Base-by-base conservation (phyloP, 2,888 invertebrate species). In the Aleiodes leptofemur region DNA sequence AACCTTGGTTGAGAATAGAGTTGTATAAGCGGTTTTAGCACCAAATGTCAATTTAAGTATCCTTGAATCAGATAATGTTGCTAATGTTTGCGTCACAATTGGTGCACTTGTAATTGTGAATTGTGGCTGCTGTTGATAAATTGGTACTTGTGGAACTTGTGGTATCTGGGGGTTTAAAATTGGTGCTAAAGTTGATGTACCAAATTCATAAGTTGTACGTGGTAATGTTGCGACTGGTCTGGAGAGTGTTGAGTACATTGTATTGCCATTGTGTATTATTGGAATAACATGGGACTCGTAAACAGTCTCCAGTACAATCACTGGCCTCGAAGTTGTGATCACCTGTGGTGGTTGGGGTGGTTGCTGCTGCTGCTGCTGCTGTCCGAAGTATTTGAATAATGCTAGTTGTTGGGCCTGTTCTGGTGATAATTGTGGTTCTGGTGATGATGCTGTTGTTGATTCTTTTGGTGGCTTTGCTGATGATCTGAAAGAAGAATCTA, bases 21-120 rank as follows among this genome's bases (percentile, higher is more conserved):
- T 97, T 7, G 97, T 97, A 86, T 95, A 95, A 0, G 96, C 94
- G 0, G 96, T 96, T 89, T 96, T 96, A 48, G 97, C 96, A n/a
- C 97, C 96, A 86, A 97, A 97, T 11, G 96, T 96, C 81, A 97
- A 90, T 89, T 96, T 96, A 78, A 97, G 90, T 70, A 96, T 91
- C 90, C 96, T 95, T 82, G 96, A 96, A 78, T 95, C 93, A 0
- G 96, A 96, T 80, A 95, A 92, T 0, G 95, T 95, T 13, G 96
- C 93, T 82, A 95, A 91, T 0, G 96, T 96, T 84, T 95, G 95
- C 76, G 95, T 92, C 31, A 96, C 92, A n/a, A 96, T 91, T 0
- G 96, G 96, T 0, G 96, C 95, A 9, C 95, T 95, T 34, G 95
- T 95, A 23, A 96, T 89, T 51, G 94, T 93, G 86, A 93, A 95